phyloP scores from a whole-genome alignment of 2,888 invertebrate genomes.

The Aspidiotus destructor region DNA sequence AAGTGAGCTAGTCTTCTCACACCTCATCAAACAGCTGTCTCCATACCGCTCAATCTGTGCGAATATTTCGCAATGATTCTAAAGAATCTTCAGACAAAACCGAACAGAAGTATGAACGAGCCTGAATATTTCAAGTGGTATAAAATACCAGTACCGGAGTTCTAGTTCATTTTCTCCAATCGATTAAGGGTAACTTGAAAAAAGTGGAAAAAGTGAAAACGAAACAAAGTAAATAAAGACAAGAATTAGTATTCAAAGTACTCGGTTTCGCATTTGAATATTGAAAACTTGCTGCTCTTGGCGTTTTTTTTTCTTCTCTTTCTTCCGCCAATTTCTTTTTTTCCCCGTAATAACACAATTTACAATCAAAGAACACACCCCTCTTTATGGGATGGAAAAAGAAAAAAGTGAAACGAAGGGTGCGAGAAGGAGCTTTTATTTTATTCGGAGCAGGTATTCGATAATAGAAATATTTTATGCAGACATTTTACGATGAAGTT shows the following conservation, averaged over 20 bases:
- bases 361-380: background rate
- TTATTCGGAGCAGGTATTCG: constrained; percentile 16
- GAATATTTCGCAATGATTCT: too few relatives aligned
- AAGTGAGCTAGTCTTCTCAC: too few relatives aligned
- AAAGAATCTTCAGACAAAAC: too few relatives aligned
- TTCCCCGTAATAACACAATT: background rate
- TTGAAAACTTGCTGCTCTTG: constrained; percentile 6
- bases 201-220: too few relatives aligned
- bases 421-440: background rate
- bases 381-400: constrained; percentile 1
- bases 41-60: too few relatives aligned
- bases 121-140: too few relatives aligned
- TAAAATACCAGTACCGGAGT: too few relatives aligned
- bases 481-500: background rate
- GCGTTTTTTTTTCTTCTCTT: constrained; percentile 1
- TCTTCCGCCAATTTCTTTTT: background rate
- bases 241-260: constrained; percentile 20
- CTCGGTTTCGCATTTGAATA: constrained; percentile 8
- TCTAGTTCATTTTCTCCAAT: too few relatives aligned
- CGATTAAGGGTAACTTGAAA: too few relatives aligned
- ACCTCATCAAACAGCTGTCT: too few relatives aligned
- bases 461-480: background rate
- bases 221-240: background rate
- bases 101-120: too few relatives aligned
- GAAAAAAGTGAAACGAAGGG: background rate